Percentiles rank a stretch among this genome's conserved stretches.
These are phyloP conservation scores for Lycorma delicatula DNA, from an alignment of 1,140 invertebrate genomes.

Conservation along the genomic window DNA sequence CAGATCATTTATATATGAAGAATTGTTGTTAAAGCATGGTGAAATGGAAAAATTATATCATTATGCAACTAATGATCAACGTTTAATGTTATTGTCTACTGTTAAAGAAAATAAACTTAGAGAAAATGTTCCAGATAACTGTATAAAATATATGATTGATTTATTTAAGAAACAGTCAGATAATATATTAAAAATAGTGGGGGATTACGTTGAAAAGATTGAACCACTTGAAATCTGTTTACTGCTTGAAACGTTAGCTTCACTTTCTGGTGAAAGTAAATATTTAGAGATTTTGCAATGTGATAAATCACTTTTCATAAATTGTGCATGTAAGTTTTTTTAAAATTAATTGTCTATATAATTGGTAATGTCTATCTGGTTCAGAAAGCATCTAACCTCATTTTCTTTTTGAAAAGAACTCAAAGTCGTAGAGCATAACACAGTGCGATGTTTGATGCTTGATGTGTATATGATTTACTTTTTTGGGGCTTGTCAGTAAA, in stretches of 20 bases:
- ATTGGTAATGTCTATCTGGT: no score
- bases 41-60: neutral
- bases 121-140: neutral
- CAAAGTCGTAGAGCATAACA: no score
- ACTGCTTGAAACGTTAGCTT: slow-evolving; percentile 4
- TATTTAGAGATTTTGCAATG: slow-evolving; percentile 8
- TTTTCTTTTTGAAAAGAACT: no score
- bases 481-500: no score
- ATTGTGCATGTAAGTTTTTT: slow-evolving; percentile 17
- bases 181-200: slow-evolving; percentile 10
- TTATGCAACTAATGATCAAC: neutral
- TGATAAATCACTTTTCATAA: slow-evolving; percentile 11
- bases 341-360: no score
- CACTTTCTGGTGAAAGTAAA: neutral
- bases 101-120: neutral
- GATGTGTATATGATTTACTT: no score
- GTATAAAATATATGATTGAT: neutral
- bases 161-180: slow-evolving; percentile 11
- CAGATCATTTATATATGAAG: neutral
- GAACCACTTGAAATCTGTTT: slow-evolving; percentile 13
- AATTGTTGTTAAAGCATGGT: neutral
- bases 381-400: no score
- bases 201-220: slow-evolving; percentile 1
- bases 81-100: neutral
- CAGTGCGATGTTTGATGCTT: no score